Percentiles rank a stretch among this genome's conserved stretches.
Evolutionary conservation across 2,797 vertebrate species (phyloP).

Genomic region (Melanotaenia parkinsoni): DNA sequence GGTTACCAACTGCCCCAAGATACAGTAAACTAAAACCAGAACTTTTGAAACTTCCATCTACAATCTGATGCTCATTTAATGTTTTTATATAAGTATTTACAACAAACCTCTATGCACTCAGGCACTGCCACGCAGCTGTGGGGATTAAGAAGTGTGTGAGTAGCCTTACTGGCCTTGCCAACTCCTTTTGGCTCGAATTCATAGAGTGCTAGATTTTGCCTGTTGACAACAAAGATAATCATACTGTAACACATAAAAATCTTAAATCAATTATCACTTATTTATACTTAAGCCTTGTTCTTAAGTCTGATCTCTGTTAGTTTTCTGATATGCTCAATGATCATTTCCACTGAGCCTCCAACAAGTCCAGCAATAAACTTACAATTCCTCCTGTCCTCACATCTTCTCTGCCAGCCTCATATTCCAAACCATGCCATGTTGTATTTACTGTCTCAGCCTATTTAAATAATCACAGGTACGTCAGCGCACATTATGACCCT

Average conservation of each 20-base stretch:
- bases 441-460: slow-evolving; percentile 77
- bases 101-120: slow-evolving; percentile 53
- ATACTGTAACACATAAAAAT: slow-evolving; percentile 33
- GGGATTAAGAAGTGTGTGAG: slow-evolving; percentile 51
- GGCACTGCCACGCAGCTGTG: slow-evolving; percentile 50
- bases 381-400: slow-evolving; percentile 57
- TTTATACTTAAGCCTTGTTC: slow-evolving; percentile 62
- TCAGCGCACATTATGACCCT: slow-evolving; percentile 76
- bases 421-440: slow-evolving; percentile 58
- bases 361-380: slow-evolving; percentile 46
- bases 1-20: slow-evolving; percentile 61
- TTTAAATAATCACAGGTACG: slow-evolving; percentile 83
- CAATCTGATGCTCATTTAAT: slow-evolving; percentile 65
- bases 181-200: slow-evolving; percentile 25
- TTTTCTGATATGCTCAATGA: slow-evolving; percentile 52
- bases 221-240: slow-evolving; percentile 55
- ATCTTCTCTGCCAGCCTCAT: slow-evolving; percentile 43
- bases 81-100: slow-evolving; percentile 57
- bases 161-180: slow-evolving; percentile 31
- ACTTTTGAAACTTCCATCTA: slow-evolving; percentile 59
- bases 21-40: slow-evolving; percentile 19
- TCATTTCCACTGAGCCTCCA: slow-evolving; percentile 45
- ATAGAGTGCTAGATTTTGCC: slow-evolving; percentile 41
- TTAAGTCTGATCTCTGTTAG: slow-evolving; percentile 18
- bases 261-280: slow-evolving; percentile 34